These are phyloP conservation scores for Syngnathus typhle DNA, from an alignment of 2,113 vertebrate species.

Conservation along the genomic window DNA sequence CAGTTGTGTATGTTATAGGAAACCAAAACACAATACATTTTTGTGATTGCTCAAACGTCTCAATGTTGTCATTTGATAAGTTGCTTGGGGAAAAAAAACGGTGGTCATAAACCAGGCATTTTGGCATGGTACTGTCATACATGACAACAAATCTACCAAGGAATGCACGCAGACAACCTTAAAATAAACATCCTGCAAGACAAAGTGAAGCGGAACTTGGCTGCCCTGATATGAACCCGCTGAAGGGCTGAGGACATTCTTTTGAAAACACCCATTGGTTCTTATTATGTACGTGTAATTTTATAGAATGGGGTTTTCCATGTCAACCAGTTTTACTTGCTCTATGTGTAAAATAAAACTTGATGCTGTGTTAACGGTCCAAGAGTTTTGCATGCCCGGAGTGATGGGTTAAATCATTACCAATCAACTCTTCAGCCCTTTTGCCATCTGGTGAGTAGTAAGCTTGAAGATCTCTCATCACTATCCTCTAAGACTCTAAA, in stretches of 20 bases:
- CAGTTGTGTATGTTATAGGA: neutral
- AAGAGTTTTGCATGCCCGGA: neutral
- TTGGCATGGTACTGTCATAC: neutral
- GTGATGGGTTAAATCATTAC: neutral
- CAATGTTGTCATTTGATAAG: constrained; percentile 10
- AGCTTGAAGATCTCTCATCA: neutral
- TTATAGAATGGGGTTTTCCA: neutral
- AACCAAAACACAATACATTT: neutral
- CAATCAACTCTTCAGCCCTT: neutral
- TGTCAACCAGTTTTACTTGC: neutral
- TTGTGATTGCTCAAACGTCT: neutral
- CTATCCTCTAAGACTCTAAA: neutral
- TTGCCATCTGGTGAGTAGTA: neutral
- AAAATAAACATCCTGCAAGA: no score
- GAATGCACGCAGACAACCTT: no score
- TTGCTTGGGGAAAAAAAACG: constrained; percentile 35
- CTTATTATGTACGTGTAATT: neutral
- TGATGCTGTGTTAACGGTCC: neutral
- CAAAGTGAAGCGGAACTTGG: no score
- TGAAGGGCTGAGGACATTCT: neutral
- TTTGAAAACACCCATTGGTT: neutral
- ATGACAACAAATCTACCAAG: neutral
- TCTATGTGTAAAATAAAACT: neutral
- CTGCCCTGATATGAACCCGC: neutral
- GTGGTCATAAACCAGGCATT: constrained; percentile 4